Conservation (phyloP, 2,797 vertebrate species). For the Lacerta bilineata region DNA sequence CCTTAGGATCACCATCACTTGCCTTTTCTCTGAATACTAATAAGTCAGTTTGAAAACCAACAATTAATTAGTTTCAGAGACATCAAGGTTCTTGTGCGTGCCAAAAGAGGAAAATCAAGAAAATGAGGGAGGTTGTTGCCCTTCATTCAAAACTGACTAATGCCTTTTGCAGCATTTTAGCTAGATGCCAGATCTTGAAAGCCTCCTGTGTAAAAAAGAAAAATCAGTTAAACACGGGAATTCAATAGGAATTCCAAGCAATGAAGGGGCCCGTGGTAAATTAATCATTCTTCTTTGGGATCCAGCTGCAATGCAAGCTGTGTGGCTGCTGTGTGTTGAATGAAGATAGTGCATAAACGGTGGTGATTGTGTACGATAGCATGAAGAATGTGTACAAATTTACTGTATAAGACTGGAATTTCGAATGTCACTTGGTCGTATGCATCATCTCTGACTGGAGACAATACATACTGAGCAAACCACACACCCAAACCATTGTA, state of each 20-base stretch:
- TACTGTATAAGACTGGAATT: not conserved
- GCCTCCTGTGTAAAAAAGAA: not conserved
- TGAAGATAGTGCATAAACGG: not conserved
- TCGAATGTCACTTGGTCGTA: not conserved
- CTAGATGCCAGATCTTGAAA: not conserved
- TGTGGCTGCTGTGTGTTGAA: not conserved
- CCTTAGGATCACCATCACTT: not conserved
- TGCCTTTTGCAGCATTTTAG: not conserved
- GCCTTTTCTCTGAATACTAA: not conserved
- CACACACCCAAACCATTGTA: not conserved
- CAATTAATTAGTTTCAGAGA: not conserved
- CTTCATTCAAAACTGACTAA: not conserved
- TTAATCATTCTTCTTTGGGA: conserved; percentile 26
- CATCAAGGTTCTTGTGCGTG: not conserved
- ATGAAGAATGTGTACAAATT: not conserved
- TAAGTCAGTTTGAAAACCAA: not conserved
- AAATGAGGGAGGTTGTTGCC: not conserved
- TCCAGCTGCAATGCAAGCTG: conserved; percentile 9
- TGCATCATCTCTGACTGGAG: not conserved
- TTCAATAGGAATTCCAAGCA: conserved; percentile 16
- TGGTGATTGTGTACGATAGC: not conserved
- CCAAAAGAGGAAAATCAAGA: not conserved
- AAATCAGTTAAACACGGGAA: conserved; percentile 14
- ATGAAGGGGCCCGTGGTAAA: conserved; percentile 20
- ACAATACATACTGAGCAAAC: not conserved